These are phyloP conservation scores for Cerceris ruficornis DNA, from an alignment of 2,888 invertebrate species.

Conservation along the genomic window DNA sequence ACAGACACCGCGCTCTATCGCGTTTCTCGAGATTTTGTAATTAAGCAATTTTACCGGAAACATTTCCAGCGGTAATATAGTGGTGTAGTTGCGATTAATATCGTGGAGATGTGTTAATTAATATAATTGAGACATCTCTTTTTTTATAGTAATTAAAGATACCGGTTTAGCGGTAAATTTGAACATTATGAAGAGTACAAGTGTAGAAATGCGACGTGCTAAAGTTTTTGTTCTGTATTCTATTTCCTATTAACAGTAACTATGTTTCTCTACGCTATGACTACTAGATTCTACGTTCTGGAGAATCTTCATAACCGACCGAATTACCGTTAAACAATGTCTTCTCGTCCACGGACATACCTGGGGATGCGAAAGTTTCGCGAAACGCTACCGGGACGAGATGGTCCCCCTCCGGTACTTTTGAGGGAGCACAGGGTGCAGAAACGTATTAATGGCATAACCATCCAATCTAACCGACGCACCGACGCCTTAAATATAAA, in stretches of 20 bases:
- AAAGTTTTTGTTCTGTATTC: no score
- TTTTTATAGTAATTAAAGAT: slow-evolving; percentile 27
- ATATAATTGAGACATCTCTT: slow-evolving; percentile 13
- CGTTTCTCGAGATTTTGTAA: slow-evolving; percentile 30
- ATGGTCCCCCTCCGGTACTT: slow-evolving; percentile 23
- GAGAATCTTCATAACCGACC: no score
- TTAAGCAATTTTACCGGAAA: slow-evolving; percentile 21
- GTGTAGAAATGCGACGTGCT: no score
- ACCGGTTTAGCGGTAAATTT: background rate
- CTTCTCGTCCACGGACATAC: background rate
- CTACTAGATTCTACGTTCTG: no score
- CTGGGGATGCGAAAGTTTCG: background rate
- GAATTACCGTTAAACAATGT: no score
- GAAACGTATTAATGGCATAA: slow-evolving; percentile 75
- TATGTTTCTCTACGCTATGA: no score
- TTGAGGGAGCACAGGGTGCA: slow-evolving; percentile 55
- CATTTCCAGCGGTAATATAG: background rate
- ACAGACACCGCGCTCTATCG: background rate
- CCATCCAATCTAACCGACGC: slow-evolving; percentile 75
- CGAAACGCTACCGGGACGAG: background rate
- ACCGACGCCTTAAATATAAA: slow-evolving; percentile 78
- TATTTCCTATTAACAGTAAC: no score
- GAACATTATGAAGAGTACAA: background rate
- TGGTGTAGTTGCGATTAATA: slow-evolving; percentile 23
- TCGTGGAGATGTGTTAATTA: slow-evolving; percentile 19